These are phyloP conservation scores for Aricia artaxerxes DNA, from an alignment of 2,888 invertebrate genomes.

Conservation along the genomic window DNA sequence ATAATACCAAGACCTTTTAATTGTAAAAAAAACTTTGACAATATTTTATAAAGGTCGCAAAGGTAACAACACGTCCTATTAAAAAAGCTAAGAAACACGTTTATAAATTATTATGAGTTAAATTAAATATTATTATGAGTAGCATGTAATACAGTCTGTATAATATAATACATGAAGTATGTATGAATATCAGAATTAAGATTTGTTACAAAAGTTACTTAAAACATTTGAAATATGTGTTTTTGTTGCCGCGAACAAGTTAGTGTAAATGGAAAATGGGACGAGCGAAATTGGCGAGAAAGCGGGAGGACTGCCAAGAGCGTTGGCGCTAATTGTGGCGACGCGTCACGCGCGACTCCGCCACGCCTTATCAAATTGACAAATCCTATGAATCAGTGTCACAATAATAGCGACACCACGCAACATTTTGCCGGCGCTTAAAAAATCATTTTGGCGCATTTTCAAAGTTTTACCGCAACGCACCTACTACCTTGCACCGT, in stretches of 20 bases:
- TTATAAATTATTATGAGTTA: too few species aligned
- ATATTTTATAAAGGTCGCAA: too few species aligned
- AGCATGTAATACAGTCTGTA: too few species aligned
- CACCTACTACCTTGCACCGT: neutral
- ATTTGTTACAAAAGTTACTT: neutral
- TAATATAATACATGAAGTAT: too few species aligned
- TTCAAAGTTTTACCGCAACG: neutral
- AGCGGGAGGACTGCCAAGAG: conserved; percentile 61
- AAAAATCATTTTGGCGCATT: neutral
- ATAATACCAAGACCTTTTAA: too few species aligned
- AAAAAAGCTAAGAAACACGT: too few species aligned
- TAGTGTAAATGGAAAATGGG: conserved; percentile 42
- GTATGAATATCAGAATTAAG: too few species aligned
- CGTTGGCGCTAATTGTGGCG: conserved; percentile 69
- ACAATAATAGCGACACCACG: neutral
- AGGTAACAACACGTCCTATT: too few species aligned
- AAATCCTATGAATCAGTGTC: conserved; percentile 17
- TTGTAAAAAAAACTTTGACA: too few species aligned
- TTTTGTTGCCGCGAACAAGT: conserved; percentile 43
- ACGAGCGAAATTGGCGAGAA: conserved; percentile 62
- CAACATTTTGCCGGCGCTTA: neutral
- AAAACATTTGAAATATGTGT: conserved; percentile 7
- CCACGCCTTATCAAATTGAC: conserved; percentile 23
- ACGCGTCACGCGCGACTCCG: conserved; percentile 40
- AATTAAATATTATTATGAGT: too few species aligned